These are phyloP conservation scores for Melikaiella ostensackeni DNA, from an alignment of 2,888 invertebrate genomes.

Conservation along the genomic window DNA sequence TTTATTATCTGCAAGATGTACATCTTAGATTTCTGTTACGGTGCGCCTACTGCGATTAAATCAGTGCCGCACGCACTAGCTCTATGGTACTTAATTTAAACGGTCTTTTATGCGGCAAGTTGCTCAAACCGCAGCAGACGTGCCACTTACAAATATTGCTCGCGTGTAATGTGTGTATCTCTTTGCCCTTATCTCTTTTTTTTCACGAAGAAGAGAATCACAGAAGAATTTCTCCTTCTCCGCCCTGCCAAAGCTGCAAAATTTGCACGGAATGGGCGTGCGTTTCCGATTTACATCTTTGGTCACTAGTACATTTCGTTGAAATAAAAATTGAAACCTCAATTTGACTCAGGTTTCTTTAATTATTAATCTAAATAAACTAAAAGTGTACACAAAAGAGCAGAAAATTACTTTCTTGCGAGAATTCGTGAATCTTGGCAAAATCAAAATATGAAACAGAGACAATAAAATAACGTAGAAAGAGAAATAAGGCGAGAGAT, in stretches of 20 bases:
- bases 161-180: slow-evolving; percentile 23
- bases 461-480: background rate
- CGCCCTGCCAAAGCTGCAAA: slow-evolving; percentile 25
- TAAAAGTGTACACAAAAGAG: background rate
- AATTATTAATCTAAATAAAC: slow-evolving; percentile 6
- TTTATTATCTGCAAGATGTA: slow-evolving; percentile 72
- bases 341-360: background rate
- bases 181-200: slow-evolving; percentile 34
- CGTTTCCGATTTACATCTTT: slow-evolving; percentile 35
- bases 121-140: slow-evolving; percentile 55
- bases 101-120: slow-evolving; percentile 35
- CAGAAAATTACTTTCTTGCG: background rate
- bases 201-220: slow-evolving; percentile 27
- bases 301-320: slow-evolving; percentile 21
- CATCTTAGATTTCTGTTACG: slow-evolving; percentile 43
- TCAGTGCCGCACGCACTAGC: slow-evolving; percentile 42
- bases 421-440: background rate
- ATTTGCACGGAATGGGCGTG: slow-evolving; percentile 26
- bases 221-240: slow-evolving; percentile 29
- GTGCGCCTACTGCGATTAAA: slow-evolving; percentile 33
- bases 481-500: background rate
- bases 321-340: background rate
- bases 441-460: background rate
- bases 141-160: slow-evolving; percentile 55
- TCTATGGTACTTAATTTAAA: slow-evolving; percentile 35